Evolutionary conservation across 2,113 vertebrate genomes (phyloP).

Genomic region (Takifugu bimaculatus): DNA sequence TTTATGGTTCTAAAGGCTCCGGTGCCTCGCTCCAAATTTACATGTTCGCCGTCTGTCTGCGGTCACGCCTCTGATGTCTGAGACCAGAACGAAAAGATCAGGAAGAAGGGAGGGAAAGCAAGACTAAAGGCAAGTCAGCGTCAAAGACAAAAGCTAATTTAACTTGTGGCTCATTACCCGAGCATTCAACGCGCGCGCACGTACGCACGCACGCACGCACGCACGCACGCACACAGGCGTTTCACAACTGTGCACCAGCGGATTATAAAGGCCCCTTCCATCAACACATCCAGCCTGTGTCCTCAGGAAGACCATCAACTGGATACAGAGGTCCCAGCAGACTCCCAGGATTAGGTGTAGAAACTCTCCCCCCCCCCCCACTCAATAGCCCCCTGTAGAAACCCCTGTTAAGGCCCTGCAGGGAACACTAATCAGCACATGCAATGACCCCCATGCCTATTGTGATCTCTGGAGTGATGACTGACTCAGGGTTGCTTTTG

Average conservation of each 20-base stretch:
- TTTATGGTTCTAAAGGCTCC: slow-evolving; percentile 48
- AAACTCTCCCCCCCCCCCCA: slow-evolving; percentile 22
- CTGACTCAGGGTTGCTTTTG: slow-evolving; percentile 10
- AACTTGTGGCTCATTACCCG: slow-evolving; percentile 1
- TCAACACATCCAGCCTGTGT: slow-evolving; percentile 42
- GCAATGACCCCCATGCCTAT: slow-evolving; percentile 8
- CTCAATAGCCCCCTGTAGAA: slow-evolving; percentile 18
- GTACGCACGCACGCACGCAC: slow-evolving; percentile 5
- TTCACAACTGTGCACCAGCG: slow-evolving; percentile 9
- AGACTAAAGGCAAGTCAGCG: slow-evolving; percentile 9
- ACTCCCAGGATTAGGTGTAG: slow-evolving; percentile 35
- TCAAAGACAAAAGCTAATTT: slow-evolving; percentile 24
- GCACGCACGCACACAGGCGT: neutral
- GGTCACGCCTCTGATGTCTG: slow-evolving; percentile 9
- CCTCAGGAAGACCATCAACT: slow-evolving; percentile 45
- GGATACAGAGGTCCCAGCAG: slow-evolving; percentile 44
- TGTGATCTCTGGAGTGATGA: slow-evolving; percentile 28
- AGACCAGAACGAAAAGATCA: slow-evolving; percentile 4
- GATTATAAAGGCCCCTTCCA: slow-evolving; percentile 35
- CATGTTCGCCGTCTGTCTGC: slow-evolving; percentile 40
- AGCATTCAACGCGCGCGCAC: neutral
- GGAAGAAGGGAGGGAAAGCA: neutral
- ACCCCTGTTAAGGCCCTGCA: slow-evolving; percentile 38
- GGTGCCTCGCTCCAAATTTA: slow-evolving; percentile 26
- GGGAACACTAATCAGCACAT: slow-evolving; percentile 33